Conservation (phyloP, 2,888 invertebrate species). For the Tetrapedia diversipes region DNA sequence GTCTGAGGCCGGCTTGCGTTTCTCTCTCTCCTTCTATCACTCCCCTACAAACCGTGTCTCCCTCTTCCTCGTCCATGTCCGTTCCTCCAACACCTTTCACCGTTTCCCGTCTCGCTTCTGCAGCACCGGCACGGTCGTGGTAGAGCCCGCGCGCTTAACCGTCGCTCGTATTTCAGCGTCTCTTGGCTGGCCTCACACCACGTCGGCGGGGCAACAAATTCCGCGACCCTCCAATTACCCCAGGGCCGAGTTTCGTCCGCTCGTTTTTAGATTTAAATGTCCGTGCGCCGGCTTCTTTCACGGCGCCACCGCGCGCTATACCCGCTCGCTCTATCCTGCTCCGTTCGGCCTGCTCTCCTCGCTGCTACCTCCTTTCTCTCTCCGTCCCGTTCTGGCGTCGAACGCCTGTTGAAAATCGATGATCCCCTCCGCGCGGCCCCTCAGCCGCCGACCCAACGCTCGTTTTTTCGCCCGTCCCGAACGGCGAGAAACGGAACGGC, state of each 20-base stretch:
- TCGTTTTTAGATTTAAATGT: slow-evolving; percentile 78
- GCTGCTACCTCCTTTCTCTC: background rate
- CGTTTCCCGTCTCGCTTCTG: slow-evolving; percentile 76
- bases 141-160: slow-evolving; percentile 76
- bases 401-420: slow-evolving; percentile 68
- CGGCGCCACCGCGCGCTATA: slow-evolving; percentile 76
- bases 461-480: slow-evolving; percentile 46
- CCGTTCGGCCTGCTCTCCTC: background rate
- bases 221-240: slow-evolving; percentile 80
- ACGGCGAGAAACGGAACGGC: slow-evolving; percentile 63
- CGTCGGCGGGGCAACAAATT: slow-evolving; percentile 74
- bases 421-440: slow-evolving; percentile 66
- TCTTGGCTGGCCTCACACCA: slow-evolving; percentile 64
- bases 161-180: slow-evolving; percentile 73
- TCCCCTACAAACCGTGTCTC: background rate
- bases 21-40: slow-evolving; percentile 34
- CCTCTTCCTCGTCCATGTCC: slow-evolving; percentile 6
- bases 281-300: slow-evolving; percentile 67
- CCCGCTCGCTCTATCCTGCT: slow-evolving; percentile 29
- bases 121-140: slow-evolving; percentile 78
- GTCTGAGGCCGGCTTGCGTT: slow-evolving; percentile 43
- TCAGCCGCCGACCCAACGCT: slow-evolving; percentile 64
- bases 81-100: slow-evolving; percentile 37
- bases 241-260: slow-evolving; percentile 72
- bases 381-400: slow-evolving; percentile 34